Percentiles rank a stretch among this genome's conserved stretches.
Conservation (phyloP, 1,140 invertebrate genomes). For the Calephelis nemesis region DNA sequence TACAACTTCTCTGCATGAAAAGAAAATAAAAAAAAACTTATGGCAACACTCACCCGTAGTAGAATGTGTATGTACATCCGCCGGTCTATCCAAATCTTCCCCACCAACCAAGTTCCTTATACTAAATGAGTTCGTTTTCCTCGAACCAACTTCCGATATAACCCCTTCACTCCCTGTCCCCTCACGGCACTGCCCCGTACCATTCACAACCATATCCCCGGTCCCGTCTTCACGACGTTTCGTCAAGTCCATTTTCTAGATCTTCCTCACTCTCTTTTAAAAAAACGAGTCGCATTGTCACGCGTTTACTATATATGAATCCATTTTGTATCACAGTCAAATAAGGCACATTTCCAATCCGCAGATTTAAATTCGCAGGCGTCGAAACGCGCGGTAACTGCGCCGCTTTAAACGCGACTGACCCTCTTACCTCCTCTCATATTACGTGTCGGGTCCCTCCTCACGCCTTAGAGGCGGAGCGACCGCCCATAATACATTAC, state of each 20-base stretch:
- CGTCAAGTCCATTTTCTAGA: constrained; percentile 68
- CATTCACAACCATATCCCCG: constrained; percentile 41
- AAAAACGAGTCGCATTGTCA: constrained; percentile 41
- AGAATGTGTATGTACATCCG: constrained; percentile 53
- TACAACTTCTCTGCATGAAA: not conserved
- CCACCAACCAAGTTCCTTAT: constrained; percentile 63
- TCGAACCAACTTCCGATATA: constrained; percentile 45
- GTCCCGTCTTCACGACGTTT: constrained; percentile 54
- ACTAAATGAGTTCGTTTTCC: constrained; percentile 62
- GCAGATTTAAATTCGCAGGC: constrained; percentile 25
- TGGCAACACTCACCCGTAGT: constrained; percentile 52
- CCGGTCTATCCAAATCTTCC: constrained; percentile 50
- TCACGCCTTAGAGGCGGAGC: constrained; percentile 61
- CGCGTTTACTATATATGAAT: constrained; percentile 29
- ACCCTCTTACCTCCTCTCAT: constrained; percentile 58
- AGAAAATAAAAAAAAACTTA: not conserved
- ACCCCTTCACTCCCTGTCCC: constrained; percentile 53
- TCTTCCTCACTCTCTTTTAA: not conserved
- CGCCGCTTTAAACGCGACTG: constrained; percentile 64
- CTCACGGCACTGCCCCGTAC: constrained; percentile 53
- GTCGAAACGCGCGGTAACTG: constrained; percentile 53
- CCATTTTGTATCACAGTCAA: constrained; percentile 34
- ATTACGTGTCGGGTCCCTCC: constrained; percentile 50
- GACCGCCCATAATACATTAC: constrained; percentile 46
- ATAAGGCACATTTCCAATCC: constrained; percentile 28